Percentiles rank a stretch among this genome's conserved stretches.
Evolutionary conservation across 1,140 invertebrate species (phyloP).

Genomic region (Caenorhabditis tropicalis): DNA sequence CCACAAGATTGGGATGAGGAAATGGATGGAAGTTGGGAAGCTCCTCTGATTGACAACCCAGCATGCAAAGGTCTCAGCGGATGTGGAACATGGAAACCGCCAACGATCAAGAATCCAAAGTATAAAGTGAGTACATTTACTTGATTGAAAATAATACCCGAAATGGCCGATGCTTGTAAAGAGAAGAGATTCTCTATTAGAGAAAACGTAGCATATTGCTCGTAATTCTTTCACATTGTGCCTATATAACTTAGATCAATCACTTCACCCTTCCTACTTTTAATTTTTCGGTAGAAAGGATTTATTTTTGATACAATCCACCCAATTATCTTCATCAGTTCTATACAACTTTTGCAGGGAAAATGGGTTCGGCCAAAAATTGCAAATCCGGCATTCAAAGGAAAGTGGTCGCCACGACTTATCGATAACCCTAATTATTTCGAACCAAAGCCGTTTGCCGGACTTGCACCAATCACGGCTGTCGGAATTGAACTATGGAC

Average conservation of each 20-base stretch:
- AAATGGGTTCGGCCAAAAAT: slow-evolving; percentile 89
- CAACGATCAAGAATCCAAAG: slow-evolving; percentile 54
- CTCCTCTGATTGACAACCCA: slow-evolving; percentile 89
- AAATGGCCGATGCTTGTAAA: background rate
- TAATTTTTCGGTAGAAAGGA: slow-evolving; percentile 5
- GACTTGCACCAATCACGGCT: slow-evolving; percentile 89
- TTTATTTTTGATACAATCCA: slow-evolving; percentile 61
- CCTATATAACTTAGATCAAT: background rate
- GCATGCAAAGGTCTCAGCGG: slow-evolving; percentile 84
- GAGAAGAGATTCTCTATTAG: no score
- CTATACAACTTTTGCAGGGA: slow-evolving; percentile 81
- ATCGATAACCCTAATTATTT: slow-evolving; percentile 98
- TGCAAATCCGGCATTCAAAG: slow-evolving; percentile 81
- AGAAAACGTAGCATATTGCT: background rate
- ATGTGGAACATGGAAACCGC: slow-evolving; percentile 87
- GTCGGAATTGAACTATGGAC: slow-evolving; percentile 97
- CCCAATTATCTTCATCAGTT: background rate
- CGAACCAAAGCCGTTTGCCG: slow-evolving; percentile 85
- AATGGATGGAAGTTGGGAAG: slow-evolving; percentile 98
- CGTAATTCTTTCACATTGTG: background rate
- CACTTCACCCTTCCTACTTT: background rate
- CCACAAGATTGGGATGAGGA: slow-evolving; percentile 90
- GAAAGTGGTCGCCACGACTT: slow-evolving; percentile 84
- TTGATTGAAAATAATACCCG: background rate
- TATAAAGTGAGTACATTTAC: slow-evolving; percentile 69